Evolutionary conservation across 2,797 vertebrate genomes (phyloP), one percentile per base, ranked within the genome.

Genomic region (Stomatorhinus walkeri): DNA sequence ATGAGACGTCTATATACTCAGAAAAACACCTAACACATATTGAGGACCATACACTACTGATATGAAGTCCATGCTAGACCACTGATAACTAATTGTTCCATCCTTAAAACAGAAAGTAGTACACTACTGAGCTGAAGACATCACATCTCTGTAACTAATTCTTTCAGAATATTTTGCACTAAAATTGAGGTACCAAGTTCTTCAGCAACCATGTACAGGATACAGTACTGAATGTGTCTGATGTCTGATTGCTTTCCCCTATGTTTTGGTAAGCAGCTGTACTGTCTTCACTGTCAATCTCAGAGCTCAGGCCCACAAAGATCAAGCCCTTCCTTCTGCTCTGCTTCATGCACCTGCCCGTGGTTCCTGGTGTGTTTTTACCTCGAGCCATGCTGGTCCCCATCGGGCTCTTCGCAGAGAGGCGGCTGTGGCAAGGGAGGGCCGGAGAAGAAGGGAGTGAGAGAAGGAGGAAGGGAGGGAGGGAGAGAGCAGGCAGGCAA

Each of bases 351-450:
- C 40, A 46, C 40, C 76, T 81, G 76, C 40, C 8, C 2, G 16
- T 81, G 6, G n/a, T 46, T 46, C 40, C 76, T 46, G 40, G 40
- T 81, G 40, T 81, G 76, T 46, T 46, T 43, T 97, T 93, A 99
- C 98, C 97, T 96, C 98, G 96, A 14, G 96, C 96, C 72, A 97
- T 94, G 90, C 97, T 96, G 79, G 97, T 97, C 93, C 98, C 97
- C 40, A 98, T 97, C 72, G 97, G 96, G 85, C 96, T 97, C 95
- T 98, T 99, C 92, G 98, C 96, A 91, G 98, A 97, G 40, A 98
- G 90, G 0, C 98, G 97, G 93, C 98, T 99, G 92, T 40, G 91
- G 85, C 48, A 90, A 87, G 14, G 81, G 7, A 54, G 52, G 59
- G 7, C 43, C 40, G 89, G 56, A 72, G 32, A 36, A 72, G 19